Evolutionary conservation across 2,113 vertebrate genomes (phyloP).

Genomic region (Capricornis sumatraensis): DNA sequence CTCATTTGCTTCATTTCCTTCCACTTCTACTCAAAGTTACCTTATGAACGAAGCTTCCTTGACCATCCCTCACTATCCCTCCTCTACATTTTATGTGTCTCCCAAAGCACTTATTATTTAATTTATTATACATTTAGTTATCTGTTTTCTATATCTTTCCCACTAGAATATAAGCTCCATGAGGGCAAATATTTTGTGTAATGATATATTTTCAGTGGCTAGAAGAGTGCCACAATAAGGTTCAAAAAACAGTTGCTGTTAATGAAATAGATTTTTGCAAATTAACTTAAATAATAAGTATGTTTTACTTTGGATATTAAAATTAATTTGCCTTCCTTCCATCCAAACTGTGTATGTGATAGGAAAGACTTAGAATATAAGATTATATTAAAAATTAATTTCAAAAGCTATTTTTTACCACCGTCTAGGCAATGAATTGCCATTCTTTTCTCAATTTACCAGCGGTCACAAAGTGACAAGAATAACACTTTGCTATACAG

Average conservation of each 20-base stretch:
- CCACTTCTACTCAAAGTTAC: not conserved
- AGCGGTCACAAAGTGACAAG: not conserved
- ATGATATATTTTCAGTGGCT: not conserved
- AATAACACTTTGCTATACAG: not conserved
- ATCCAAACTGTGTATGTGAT: not conserved
- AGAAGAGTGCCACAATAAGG: not conserved
- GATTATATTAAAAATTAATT: not conserved
- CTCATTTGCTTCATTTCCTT: constrained; percentile 3
- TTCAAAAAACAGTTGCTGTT: not conserved
- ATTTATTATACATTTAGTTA: not conserved
- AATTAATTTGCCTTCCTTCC: constrained; percentile 3
- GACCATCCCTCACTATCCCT: not conserved
- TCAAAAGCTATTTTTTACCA: not conserved
- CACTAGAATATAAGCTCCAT: not conserved
- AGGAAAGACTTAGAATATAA: not conserved
- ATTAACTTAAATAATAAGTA: not conserved
- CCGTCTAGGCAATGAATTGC: not conserved
- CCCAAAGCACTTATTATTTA: not conserved
- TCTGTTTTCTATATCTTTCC: not conserved
- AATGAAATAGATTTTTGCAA: not conserved
- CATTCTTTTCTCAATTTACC: not conserved
- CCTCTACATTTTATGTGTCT: not conserved
- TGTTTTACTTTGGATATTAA: constrained; percentile 8
- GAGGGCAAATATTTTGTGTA: constrained; percentile 3
- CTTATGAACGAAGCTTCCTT: not conserved